Conservation (phyloP, 2,797 vertebrate species). For the Dendrocincla fuliginosa region DNA sequence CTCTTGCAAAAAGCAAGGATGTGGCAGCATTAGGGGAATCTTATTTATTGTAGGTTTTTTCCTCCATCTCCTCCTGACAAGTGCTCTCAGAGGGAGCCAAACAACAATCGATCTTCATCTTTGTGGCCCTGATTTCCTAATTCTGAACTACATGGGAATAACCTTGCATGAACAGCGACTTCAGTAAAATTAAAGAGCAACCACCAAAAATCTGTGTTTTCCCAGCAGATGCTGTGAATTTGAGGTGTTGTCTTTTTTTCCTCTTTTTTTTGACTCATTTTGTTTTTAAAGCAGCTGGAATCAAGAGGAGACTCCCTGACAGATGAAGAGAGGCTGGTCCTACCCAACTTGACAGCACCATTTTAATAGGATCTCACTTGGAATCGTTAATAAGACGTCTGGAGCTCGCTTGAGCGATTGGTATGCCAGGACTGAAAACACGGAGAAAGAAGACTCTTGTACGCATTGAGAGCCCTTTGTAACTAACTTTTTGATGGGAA, state of each 20-base stretch:
- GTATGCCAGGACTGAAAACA: neutral
- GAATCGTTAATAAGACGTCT: slow-evolving; percentile 1
- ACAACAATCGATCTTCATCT: neutral
- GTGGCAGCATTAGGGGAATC: neutral
- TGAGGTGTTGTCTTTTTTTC: neutral
- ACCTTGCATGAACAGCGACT: neutral
- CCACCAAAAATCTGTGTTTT: neutral
- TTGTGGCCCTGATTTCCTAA: neutral
- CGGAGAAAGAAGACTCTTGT: neutral
- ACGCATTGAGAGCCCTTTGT: neutral
- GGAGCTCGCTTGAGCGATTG: neutral
- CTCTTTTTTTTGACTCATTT: neutral
- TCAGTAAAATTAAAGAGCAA: neutral
- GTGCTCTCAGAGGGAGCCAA: neutral
- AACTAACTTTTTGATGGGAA: neutral
- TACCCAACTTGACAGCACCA: slow-evolving; percentile 14
- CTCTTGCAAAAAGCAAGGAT: neutral
- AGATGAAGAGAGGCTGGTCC: neutral
- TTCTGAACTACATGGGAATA: neutral
- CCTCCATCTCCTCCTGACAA: neutral
- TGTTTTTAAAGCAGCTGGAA: neutral
- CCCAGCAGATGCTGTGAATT: neutral
- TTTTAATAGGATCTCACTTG: slow-evolving; percentile 8
- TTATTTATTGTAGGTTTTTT: neutral
- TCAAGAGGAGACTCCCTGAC: neutral